Conservation (phyloP, 2,797 vertebrate species). For the Okamejei kenojei region DNA sequence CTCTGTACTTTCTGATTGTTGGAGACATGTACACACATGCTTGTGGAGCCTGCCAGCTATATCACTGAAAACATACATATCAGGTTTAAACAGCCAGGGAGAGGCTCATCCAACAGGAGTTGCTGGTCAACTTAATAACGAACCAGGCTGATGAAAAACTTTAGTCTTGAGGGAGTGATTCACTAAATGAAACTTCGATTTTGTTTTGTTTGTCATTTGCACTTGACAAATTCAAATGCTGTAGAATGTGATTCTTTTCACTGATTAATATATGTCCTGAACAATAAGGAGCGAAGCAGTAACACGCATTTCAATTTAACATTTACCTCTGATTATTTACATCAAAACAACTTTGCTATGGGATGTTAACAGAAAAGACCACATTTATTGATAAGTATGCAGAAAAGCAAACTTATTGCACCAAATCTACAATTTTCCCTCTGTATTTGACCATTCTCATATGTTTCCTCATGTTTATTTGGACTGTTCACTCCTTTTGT, state of each 20-base stretch:
- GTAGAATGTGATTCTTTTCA: background rate
- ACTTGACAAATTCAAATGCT: background rate
- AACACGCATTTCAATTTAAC: background rate
- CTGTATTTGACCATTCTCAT: background rate
- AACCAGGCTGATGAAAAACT: background rate
- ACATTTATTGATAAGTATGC: background rate
- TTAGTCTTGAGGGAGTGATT: background rate
- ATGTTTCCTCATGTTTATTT: background rate
- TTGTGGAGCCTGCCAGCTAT: background rate
- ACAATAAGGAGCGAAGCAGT: background rate
- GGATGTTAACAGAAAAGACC: background rate
- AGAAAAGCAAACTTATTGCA: background rate
- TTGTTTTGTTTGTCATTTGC: slow-evolving; percentile 1
- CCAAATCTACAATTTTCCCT: background rate
- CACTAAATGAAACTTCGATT: background rate
- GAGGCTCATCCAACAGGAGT: slow-evolving; percentile 9
- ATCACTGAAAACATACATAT: slow-evolving; percentile 17
- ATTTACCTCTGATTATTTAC: background rate
- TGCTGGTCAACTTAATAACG: background rate
- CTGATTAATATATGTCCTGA: background rate
- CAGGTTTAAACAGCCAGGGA: slow-evolving; percentile 27
- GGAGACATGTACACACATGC: slow-evolving; percentile 24
- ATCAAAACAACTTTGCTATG: background rate
- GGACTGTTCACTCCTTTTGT: background rate
- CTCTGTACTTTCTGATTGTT: background rate